phyloP scores from a whole-genome alignment of 2,113 vertebrate species.

The Psilopogon haemacephalus region DNA sequence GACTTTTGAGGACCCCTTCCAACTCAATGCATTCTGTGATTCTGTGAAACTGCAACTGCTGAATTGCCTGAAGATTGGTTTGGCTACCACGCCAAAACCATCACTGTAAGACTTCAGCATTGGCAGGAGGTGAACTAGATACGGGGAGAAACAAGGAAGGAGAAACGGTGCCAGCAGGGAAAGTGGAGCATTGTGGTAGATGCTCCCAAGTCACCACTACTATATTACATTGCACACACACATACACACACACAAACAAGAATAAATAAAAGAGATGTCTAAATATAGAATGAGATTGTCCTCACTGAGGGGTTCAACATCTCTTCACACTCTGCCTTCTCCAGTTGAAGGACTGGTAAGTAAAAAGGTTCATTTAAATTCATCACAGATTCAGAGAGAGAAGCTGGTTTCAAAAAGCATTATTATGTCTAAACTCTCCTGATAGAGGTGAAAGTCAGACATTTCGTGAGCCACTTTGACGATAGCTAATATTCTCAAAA shows the following conservation, averaged over 20 bases:
- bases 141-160: not conserved
- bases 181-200: not conserved
- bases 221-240: not conserved
- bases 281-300: slow-evolving; percentile 36
- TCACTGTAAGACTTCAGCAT: not conserved
- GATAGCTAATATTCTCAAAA: slow-evolving; percentile 8
- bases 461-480: not conserved
- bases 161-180: not conserved
- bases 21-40: too few species aligned
- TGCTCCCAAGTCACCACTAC: not conserved
- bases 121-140: not conserved
- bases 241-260: not conserved
- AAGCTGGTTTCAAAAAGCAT: slow-evolving; percentile 37
- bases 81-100: not conserved
- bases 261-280: slow-evolving; percentile 19
- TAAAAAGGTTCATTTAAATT: slow-evolving; percentile 35
- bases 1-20: too few species aligned
- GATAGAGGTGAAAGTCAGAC: not conserved
- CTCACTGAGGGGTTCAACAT: not conserved
- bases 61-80: not conserved
- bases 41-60: not conserved
- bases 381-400: not conserved
- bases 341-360: not conserved
- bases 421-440: slow-evolving; percentile 18
- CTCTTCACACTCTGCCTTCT: not conserved